Conservation (phyloP, 2,797 vertebrate genomes). For the Myiotriccus ornatus region DNA sequence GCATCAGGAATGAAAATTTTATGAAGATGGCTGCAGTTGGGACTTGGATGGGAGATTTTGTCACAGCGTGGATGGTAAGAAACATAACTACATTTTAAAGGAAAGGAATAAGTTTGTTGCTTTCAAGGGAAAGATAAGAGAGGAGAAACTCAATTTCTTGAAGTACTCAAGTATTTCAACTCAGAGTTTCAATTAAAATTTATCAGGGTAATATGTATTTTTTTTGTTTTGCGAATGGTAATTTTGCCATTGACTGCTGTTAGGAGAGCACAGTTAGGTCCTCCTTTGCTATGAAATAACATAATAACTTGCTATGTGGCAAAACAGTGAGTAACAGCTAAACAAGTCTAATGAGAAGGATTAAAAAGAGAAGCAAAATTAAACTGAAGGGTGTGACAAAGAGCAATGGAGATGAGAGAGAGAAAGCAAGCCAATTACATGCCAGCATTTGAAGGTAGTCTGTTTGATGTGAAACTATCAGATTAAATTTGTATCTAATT, state of each 20-base stretch:
- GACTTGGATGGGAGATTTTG: slow-evolving; percentile 99
- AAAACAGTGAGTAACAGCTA: not conserved
- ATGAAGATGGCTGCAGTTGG: slow-evolving; percentile 98
- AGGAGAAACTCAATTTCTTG: not conserved
- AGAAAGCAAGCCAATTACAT: not conserved
- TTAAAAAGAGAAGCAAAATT: not conserved
- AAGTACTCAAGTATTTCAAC: not conserved
- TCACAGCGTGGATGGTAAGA: slow-evolving; percentile 99
- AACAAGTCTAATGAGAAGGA: not conserved
- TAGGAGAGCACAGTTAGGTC: not conserved
- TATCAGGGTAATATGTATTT: not conserved
- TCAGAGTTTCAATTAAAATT: not conserved
- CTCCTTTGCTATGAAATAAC: not conserved
- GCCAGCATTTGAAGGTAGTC: not conserved
- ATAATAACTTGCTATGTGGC: not conserved
- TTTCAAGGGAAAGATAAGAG: not conserved
- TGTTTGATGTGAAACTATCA: not conserved
- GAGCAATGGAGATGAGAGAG: not conserved
- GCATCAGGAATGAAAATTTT: slow-evolving; percentile 96
- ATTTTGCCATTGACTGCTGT: not conserved
- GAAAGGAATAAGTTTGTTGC: not conserved
- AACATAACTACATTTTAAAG: not conserved
- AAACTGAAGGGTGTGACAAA: not conserved
- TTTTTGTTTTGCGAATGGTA: not conserved
- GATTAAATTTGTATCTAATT: not conserved